These are phyloP conservation scores for Heliconius eleuchia DNA, from an alignment of 1,140 invertebrate species.

Conservation along the genomic window DNA sequence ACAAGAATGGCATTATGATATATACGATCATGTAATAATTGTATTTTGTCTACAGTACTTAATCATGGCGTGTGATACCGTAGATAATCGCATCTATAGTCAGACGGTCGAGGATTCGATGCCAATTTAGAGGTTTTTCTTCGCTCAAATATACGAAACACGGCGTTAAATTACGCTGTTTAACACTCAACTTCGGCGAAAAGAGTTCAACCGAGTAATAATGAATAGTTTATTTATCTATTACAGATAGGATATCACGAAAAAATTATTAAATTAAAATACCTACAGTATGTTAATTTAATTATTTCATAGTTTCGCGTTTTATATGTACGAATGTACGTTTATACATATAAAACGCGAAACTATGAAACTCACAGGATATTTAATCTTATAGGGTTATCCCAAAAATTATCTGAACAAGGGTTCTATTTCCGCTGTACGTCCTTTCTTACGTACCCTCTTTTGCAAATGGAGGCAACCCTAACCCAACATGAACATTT, in stretches of 20 bases:
- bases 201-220: too few relatives aligned
- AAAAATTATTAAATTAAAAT: neutral
- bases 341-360: neutral
- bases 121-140: too few relatives aligned
- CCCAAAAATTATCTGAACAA: constrained; percentile 13
- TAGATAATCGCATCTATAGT: too few relatives aligned
- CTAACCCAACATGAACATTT: neutral
- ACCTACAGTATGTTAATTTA: neutral
- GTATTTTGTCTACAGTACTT: neutral
- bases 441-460: constrained; percentile 3
- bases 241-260: neutral
- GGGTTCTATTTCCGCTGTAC: neutral
- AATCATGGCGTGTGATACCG: too few relatives aligned
- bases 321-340: neutral
- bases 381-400: constrained; percentile 3
- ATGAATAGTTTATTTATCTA: neutral
- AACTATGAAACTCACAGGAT: neutral
- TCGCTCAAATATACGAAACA: too few relatives aligned
- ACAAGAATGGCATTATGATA: neutral
- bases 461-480: neutral
- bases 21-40: neutral
- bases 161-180: too few relatives aligned
- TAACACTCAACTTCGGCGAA: too few relatives aligned
- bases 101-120: too few relatives aligned
- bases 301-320: too few relatives aligned